Percentiles rank a stretch among this genome's conserved stretches.
These are phyloP conservation scores for Elysia chlorotica DNA, from an alignment of 1,140 invertebrate species.

Conservation along the genomic window DNA sequence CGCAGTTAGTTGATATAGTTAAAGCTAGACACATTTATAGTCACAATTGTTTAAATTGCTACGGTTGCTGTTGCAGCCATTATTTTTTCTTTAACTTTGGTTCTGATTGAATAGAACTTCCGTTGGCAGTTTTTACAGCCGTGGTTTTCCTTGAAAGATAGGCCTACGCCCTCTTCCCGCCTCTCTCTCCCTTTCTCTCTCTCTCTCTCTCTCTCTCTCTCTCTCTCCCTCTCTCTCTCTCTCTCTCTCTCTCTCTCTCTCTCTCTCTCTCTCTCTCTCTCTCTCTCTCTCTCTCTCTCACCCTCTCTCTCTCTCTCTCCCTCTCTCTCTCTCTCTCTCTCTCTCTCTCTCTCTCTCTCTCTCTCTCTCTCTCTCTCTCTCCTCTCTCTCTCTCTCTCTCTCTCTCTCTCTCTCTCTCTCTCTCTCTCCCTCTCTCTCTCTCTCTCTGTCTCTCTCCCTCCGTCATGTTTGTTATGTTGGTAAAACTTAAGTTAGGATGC, in stretches of 20 bases:
- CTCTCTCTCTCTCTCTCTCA: not conserved
- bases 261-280: not conserved
- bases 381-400: not conserved
- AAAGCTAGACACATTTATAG: no score
- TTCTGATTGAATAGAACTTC: no score
- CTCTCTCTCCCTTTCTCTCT: not conserved
- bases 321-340: not conserved
- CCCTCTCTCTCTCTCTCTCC: not conserved
- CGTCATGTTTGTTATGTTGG: not conserved
- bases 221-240: no score
- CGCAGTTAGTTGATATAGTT: no score
- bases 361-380: not conserved
- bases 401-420: not conserved
- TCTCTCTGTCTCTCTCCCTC: not conserved
- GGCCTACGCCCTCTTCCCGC: not conserved
- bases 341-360: not conserved
- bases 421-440: not conserved
- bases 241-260: not conserved
- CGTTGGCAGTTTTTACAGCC: no score
- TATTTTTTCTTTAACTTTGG: no score
- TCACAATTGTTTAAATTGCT: no score
- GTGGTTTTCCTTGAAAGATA: not conserved
- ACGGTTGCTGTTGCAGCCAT: no score
- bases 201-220: not conserved
- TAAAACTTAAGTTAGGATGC: not conserved